phyloP scores from a whole-genome alignment of 1,140 invertebrate genomes.

The Acromyrmex echinatior region DNA sequence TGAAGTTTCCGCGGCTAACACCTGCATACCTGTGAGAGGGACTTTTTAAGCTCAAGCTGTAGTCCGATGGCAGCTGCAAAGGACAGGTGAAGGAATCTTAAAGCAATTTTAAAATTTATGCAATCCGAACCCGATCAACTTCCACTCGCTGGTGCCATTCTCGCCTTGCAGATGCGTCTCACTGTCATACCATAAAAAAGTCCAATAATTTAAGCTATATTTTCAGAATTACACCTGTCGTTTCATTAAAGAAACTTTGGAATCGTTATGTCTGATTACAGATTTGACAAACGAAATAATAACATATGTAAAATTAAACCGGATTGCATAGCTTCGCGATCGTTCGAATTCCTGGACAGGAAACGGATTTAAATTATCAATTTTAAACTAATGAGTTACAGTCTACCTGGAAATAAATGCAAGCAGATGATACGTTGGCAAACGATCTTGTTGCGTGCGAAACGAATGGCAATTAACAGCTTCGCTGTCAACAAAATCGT shows the following conservation, averaged over 20 bases:
- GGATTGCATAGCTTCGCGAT: not conserved
- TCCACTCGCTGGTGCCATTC: conserved; percentile 10
- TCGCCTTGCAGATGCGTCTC: conserved; percentile 9
- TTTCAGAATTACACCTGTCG: conserved; percentile 32
- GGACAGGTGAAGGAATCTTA: conserved; percentile 44
- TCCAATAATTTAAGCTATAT: not conserved
- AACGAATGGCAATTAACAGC: not conserved
- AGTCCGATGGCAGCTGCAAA: conserved; percentile 29
- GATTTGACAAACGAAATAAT: conserved; percentile 26
- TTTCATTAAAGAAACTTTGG: not conserved
- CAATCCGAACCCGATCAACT: conserved; percentile 25
- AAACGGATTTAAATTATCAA: not conserved
- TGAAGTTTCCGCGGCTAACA: conserved; percentile 36
- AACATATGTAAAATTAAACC: not conserved
- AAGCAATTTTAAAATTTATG: conserved; percentile 37
- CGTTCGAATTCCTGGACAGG: not conserved
- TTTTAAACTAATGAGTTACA: not conserved
- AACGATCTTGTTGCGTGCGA: not conserved
- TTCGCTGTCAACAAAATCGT: conserved; percentile 2
- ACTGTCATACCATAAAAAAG: not conserved
- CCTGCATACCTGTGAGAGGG: conserved; percentile 10
- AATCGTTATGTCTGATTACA: not conserved
- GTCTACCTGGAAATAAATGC: conserved; percentile 6
- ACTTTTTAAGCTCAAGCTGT: conserved; percentile 9
- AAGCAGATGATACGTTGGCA: not conserved